Percentiles rank a stretch among this genome's conserved stretches.
These are phyloP conservation scores for Neotoma lepida DNA, from an alignment of 2,113 vertebrate species.

Conservation along the genomic window DNA sequence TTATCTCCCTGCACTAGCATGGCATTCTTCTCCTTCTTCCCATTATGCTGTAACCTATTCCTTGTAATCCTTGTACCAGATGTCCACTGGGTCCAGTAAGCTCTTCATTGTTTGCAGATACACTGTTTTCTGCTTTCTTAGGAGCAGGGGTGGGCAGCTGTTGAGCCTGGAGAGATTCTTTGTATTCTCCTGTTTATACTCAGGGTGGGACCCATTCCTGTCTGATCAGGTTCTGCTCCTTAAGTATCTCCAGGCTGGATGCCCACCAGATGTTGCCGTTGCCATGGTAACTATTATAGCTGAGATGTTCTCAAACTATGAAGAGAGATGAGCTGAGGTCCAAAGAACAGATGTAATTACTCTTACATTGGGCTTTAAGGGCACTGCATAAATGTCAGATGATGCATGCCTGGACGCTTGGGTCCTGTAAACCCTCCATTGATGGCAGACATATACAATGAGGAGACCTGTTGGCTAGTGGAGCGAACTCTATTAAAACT, in stretches of 20 bases:
- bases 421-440: conserved; percentile 4
- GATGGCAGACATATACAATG: not conserved
- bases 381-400: fast-evolving
- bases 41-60: not conserved
- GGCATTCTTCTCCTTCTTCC: not conserved
- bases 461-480: fast-evolving
- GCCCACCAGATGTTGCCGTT: conserved; percentile 73
- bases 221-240: conserved; percentile 58
- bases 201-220: conserved; percentile 21
- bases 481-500: not conserved
- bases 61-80: not conserved
- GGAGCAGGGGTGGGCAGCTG: not conserved
- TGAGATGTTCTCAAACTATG: conserved; percentile 72
- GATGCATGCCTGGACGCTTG: not conserved
- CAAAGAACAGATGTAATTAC: conserved; percentile 51
- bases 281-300: conserved; percentile 75
- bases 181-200: not conserved
- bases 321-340: conserved; percentile 61
- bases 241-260: conserved; percentile 53
- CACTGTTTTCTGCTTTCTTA: not conserved
- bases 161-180: not conserved
- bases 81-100: not conserved
- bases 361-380: not conserved
- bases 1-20: not conserved
- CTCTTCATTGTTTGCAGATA: not conserved